phyloP scores from a whole-genome alignment of 2,797 vertebrate species.

The Synanceia verrucosa region DNA sequence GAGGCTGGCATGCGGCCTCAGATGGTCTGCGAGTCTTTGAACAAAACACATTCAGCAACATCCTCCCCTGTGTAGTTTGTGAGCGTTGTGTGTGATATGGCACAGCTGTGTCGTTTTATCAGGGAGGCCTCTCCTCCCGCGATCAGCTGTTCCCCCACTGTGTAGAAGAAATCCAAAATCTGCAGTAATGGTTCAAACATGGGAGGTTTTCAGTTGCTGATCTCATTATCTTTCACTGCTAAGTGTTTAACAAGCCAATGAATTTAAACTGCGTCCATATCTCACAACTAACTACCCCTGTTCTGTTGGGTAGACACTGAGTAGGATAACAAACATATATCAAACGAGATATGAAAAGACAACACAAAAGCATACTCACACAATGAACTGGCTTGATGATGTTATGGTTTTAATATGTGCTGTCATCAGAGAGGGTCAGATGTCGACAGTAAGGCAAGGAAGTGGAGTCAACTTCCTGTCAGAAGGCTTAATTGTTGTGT shows the following conservation, averaged over 20 bases:
- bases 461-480: conserved; percentile 70
- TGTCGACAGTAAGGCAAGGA: conserved; percentile 55
- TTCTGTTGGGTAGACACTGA: not conserved
- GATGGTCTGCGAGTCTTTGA: conserved; percentile 62
- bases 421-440: conserved; percentile 49
- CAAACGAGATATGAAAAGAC: conserved; percentile 1
- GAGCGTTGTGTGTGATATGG: conserved; percentile 26
- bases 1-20: conserved; percentile 56
- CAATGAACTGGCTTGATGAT: no score
- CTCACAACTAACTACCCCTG: not conserved
- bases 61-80: conserved; percentile 57
- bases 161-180: conserved; percentile 44
- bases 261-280: not conserved
- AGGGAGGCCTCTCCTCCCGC: conserved; percentile 44
- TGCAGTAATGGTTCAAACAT: conserved; percentile 40
- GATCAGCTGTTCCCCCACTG: conserved; percentile 55
- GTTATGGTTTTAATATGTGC: conserved; percentile 5
- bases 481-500: conserved; percentile 59
- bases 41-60: conserved; percentile 64
- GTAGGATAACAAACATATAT: conserved; percentile 1
- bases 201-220: conserved; percentile 6
- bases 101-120: conserved; percentile 68
- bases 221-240: conserved; percentile 19
- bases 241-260: not conserved
- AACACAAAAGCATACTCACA: not conserved